Conservation (phyloP, 2,113 vertebrate species). For the Periophthalmodon schlosseri region DNA sequence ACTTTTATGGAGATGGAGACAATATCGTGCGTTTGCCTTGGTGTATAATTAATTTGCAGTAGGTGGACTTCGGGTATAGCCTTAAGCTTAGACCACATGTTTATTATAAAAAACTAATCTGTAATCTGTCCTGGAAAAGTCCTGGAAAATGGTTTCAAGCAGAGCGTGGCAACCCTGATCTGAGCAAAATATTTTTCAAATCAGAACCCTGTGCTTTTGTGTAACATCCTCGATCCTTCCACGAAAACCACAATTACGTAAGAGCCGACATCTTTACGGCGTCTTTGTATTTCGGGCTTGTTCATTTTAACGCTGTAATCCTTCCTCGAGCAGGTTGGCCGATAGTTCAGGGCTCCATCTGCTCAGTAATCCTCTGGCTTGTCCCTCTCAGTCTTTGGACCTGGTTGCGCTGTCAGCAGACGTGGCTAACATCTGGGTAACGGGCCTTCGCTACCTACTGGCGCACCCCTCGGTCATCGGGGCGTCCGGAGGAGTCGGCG, state of each 20-base stretch:
- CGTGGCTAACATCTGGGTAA: slow-evolving; percentile 98
- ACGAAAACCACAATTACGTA: not conserved
- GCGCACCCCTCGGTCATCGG: slow-evolving; percentile 87
- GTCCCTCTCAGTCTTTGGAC: slow-evolving; percentile 84
- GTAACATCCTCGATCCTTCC: not conserved
- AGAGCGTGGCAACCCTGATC: no score
- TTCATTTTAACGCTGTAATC: not conserved
- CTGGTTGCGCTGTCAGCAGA: slow-evolving; percentile 93
- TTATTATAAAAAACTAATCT: no score
- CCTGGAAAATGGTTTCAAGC: no score
- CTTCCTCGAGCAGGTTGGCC: not conserved
- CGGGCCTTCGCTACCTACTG: slow-evolving; percentile 90
- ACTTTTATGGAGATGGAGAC: no score
- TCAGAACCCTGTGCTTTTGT: not conserved
- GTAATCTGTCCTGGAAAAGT: no score
- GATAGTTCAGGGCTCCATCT: not conserved
- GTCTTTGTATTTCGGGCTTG: not conserved
- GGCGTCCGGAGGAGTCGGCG: slow-evolving; percentile 74
- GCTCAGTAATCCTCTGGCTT: not conserved
- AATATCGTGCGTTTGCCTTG: no score
- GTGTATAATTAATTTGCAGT: no score
- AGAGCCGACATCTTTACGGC: not conserved
- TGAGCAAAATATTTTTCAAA: not conserved
- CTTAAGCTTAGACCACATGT: no score
- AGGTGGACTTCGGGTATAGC: no score